Evolutionary conservation across 1,140 invertebrate species (phyloP).

Genomic region (Sinonovacula constricta): DNA sequence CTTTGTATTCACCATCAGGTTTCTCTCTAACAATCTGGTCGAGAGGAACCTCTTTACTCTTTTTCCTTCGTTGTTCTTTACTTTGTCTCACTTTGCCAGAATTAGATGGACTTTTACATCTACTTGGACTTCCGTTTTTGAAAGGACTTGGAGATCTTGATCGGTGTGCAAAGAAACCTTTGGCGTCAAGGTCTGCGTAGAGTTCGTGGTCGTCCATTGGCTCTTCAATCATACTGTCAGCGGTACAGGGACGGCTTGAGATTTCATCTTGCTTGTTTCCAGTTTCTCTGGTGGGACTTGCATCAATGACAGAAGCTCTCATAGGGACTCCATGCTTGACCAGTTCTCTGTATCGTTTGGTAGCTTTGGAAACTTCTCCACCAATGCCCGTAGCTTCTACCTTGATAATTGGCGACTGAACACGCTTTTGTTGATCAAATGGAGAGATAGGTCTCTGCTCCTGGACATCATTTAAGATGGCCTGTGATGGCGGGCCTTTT

Average conservation of each 20-base stretch:
- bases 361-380: conserved; percentile 38
- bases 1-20: conserved; percentile 49
- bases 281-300: conserved; percentile 14
- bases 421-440: not conserved
- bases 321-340: conserved; percentile 68
- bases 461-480: not conserved
- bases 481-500: not conserved
- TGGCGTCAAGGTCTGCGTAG: conserved; percentile 64
- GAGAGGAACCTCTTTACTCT: conserved; percentile 51
- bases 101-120: conserved; percentile 18
- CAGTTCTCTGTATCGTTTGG: conserved; percentile 67
- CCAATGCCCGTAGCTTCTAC: not conserved
- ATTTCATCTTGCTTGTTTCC: conserved; percentile 1
- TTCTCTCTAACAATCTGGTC: conserved; percentile 67
- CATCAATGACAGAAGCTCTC: conserved; percentile 66
- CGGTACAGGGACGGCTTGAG: conserved; percentile 30
- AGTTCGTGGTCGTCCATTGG: conserved; percentile 56
- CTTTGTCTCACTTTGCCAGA: conserved; percentile 19
- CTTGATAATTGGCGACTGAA: not conserved
- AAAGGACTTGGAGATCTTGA: conserved; percentile 39
- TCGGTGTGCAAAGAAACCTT: conserved; percentile 60
- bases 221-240: conserved; percentile 54
- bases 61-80: conserved; percentile 34
- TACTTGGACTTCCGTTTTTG: conserved; percentile 11
- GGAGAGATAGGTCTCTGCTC: too few species aligned